Evolutionary conservation across 1,140 invertebrate species (phyloP).

Genomic region (Cotesia vestalis): DNA sequence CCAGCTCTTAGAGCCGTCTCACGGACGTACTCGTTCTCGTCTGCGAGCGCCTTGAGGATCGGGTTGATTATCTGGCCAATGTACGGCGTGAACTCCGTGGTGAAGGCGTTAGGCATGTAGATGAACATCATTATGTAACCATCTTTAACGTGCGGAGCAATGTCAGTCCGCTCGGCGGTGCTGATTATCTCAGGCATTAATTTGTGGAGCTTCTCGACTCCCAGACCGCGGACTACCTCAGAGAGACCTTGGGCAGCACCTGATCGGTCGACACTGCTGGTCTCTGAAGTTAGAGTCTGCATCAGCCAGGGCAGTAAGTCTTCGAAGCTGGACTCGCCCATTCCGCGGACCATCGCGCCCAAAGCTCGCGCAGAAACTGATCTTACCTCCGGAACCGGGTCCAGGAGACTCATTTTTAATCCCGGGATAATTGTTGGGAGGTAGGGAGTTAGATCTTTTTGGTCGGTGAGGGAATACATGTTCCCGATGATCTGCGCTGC

Average conservation of each 20-base stretch:
- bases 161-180: constrained; percentile 92
- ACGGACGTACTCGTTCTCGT: constrained; percentile 98
- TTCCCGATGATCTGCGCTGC: constrained; percentile 99
- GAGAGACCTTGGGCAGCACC: constrained; percentile 97
- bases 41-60: constrained; percentile 95
- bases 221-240: constrained; percentile 95
- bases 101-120: constrained; percentile 97
- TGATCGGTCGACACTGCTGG: constrained; percentile 93
- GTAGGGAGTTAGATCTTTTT: constrained; percentile 97
- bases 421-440: constrained; percentile 96
- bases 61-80: constrained; percentile 98
- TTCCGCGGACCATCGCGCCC: constrained; percentile 96
- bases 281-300: constrained; percentile 96
- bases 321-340: constrained; percentile 95
- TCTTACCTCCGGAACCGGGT: constrained; percentile 97
- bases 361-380: constrained; percentile 92
- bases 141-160: constrained; percentile 97
- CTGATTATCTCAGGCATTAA: constrained; percentile 98
- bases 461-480: constrained; percentile 99
- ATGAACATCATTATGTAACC: constrained; percentile 99
- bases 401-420: constrained; percentile 93
- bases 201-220: constrained; percentile 93
- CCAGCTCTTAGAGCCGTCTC: constrained; percentile 97
- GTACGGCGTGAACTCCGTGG: constrained; percentile 93
- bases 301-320: constrained; percentile 97